Percentiles rank a stretch among this genome's conserved stretches.
These are phyloP conservation scores for Quadroppia sp. DNA, from an alignment of 2,888 invertebrate species.

Conservation along the genomic window DNA sequence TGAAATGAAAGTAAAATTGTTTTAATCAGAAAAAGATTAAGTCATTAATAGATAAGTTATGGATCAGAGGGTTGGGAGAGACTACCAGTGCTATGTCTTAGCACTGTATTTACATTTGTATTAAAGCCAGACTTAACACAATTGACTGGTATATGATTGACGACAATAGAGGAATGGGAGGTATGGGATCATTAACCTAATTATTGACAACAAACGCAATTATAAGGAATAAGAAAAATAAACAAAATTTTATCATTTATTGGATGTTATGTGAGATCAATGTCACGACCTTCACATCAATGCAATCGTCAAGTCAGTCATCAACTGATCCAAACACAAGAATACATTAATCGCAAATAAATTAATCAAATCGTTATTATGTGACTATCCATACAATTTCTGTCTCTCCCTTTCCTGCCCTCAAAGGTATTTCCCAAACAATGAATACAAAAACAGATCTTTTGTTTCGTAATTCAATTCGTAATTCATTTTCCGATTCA, in stretches of 20 bases:
- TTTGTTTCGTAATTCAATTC: slow-evolving; percentile 15
- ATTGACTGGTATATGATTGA: slow-evolving; percentile 13
- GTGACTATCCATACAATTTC: slow-evolving; percentile 1
- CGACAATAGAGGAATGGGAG: slow-evolving; percentile 30
- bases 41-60: slow-evolving; percentile 16
- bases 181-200: slow-evolving; percentile 33
- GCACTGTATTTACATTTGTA: not conserved
- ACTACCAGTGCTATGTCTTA: not conserved
- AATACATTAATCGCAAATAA: slow-evolving; percentile 31
- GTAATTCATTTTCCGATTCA: not conserved
- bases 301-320: not conserved
- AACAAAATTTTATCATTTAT: slow-evolving; percentile 31
- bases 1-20: slow-evolving; percentile 3
- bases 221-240: slow-evolving; percentile 10
- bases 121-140: slow-evolving; percentile 16
- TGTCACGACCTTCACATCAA: slow-evolving; percentile 26
- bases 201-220: slow-evolving; percentile 27
- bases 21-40: not conserved
- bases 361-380: slow-evolving; percentile 25
- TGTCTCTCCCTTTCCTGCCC: not conserved
- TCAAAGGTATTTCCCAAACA: slow-evolving; percentile 22
- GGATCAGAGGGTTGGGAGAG: not conserved
- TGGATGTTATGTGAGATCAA: slow-evolving; percentile 15
- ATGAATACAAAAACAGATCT: not conserved
- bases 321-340: slow-evolving; percentile 17